Percentiles rank a stretch among this genome's conserved stretches.
These are phyloP conservation scores for Pteronura brasiliensis DNA, from an alignment of 2,113 vertebrate species.

Conservation along the genomic window DNA sequence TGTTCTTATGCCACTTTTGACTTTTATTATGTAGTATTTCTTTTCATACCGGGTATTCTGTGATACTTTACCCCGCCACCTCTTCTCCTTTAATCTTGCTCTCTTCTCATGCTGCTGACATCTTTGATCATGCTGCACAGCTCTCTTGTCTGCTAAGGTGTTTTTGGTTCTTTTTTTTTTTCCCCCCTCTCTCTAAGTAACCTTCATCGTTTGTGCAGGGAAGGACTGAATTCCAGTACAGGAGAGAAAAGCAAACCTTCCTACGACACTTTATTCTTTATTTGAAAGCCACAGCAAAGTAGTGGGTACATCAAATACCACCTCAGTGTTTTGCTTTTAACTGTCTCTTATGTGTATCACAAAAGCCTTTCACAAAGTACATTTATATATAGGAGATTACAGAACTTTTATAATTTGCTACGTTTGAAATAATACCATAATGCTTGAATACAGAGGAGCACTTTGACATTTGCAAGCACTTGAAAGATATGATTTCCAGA, in stretches of 20 bases:
- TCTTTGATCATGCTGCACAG: conserved; percentile 32
- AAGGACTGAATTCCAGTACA: conserved; percentile 1
- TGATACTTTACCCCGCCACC: neutral
- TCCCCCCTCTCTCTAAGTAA: neutral
- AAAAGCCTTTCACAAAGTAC: conserved; percentile 18
- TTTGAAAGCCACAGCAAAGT: conserved; percentile 60
- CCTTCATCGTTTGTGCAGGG: neutral
- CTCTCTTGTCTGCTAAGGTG: neutral
- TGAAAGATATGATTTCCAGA: neutral
- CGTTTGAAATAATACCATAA: neutral
- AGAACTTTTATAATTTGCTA: conserved; percentile 22
- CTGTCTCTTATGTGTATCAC: neutral
- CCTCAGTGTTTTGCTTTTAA: conserved; percentile 19
- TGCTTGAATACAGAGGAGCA: neutral
- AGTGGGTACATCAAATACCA: conserved; percentile 29
- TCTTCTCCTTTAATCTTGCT: neutral
- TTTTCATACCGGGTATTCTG: neutral
- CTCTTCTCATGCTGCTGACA: neutral
- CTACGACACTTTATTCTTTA: conserved; percentile 46
- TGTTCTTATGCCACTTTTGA: neutral
- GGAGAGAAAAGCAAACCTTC: neutral
- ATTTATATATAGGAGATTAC: conserved; percentile 55
- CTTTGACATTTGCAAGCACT: neutral
- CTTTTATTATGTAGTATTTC: neutral
- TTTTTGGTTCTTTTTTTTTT: neutral